Conservation (phyloP, 2,797 vertebrate genomes). For the Yasuhikotakia modesta region DNA sequence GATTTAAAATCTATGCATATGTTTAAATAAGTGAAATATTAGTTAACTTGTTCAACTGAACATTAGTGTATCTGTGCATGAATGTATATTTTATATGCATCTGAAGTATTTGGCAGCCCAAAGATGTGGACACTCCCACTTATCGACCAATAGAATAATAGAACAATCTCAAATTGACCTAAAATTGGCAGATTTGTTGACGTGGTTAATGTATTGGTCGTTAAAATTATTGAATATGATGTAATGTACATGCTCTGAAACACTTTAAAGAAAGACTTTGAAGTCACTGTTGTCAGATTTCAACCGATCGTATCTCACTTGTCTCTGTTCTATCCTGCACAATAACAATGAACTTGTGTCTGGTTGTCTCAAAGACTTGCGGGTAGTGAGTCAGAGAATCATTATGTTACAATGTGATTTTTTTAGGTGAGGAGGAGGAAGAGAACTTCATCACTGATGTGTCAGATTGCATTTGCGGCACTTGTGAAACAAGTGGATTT, state of each 20-base stretch:
- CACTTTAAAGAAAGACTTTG: constrained; percentile 8
- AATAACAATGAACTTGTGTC: constrained; percentile 11
- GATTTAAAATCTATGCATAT: too few relatives aligned
- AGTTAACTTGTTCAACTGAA: too few relatives aligned
- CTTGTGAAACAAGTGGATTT: background rate
- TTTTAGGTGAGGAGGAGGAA: background rate
- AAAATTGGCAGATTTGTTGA: background rate
- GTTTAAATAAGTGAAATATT: too few relatives aligned
- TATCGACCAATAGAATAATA: too few relatives aligned
- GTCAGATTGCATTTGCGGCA: background rate
- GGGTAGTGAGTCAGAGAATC: constrained; percentile 25
- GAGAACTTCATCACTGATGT: constrained; percentile 3
- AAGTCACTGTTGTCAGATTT: constrained; percentile 28
- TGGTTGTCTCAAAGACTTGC: constrained; percentile 22
- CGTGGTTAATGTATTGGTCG: background rate
- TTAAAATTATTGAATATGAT: background rate
- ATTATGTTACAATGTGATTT: constrained; percentile 16
- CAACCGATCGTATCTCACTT: constrained; percentile 6
- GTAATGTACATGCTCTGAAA: background rate
- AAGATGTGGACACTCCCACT: too few relatives aligned
- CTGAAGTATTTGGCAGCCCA: too few relatives aligned
- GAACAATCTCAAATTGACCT: too few relatives aligned
- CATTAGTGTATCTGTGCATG: too few relatives aligned
- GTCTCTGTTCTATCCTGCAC: constrained; percentile 21
- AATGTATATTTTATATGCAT: too few relatives aligned